phyloP scores from a whole-genome alignment of 2,888 invertebrate species.

The Coenonympha arcania region DNA sequence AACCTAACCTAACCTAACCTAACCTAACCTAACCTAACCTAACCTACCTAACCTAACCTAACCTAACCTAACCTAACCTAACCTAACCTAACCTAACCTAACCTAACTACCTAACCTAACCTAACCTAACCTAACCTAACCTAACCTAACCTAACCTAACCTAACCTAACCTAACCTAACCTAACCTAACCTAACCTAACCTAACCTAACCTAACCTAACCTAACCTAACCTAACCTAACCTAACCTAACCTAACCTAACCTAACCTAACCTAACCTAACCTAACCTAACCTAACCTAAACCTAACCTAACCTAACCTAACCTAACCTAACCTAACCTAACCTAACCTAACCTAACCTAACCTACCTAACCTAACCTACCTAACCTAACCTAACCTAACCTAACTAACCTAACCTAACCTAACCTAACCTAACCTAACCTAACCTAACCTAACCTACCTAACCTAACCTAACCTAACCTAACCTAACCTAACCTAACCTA shows the following conservation, averaged over 20 bases:
- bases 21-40: not conserved
- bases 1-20: too few relatives aligned
- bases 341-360: too few relatives aligned
- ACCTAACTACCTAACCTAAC: conserved; percentile 7
- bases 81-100: conserved; percentile 8
- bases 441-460: conserved; percentile 18
- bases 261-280: too few relatives aligned
- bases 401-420: conserved; percentile 6
- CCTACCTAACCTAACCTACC: too few relatives aligned
- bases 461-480: too few relatives aligned
- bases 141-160: not conserved
- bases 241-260: not conserved
- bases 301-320: too few relatives aligned
- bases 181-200: conserved; percentile 8
- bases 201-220: conserved; percentile 8
- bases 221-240: conserved; percentile 8
- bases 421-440: conserved; percentile 11
- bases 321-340: too few relatives aligned
- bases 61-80: conserved; percentile 7
- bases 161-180: conserved; percentile 5
- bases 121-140: too few relatives aligned
- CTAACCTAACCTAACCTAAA: too few relatives aligned
- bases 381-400: too few relatives aligned
- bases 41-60: not conserved
- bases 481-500: conserved; percentile 21